Evolutionary conservation across 2,888 invertebrate genomes (phyloP), one percentile per base, ranked within the genome.

Genomic region (Rhingia rostrata): DNA sequence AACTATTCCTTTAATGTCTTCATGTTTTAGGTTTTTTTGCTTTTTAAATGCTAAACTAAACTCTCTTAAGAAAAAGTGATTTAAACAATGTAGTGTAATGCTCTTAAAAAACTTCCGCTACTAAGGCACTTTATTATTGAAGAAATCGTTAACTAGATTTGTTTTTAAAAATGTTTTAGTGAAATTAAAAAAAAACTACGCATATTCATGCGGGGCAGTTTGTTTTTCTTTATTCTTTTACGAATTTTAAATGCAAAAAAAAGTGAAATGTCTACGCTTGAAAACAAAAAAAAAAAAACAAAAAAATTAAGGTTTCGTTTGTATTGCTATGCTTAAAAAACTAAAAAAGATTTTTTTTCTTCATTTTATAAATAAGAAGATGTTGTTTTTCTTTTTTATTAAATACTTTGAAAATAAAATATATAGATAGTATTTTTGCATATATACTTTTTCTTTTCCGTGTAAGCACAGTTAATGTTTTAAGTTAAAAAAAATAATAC

Each of bases 381-480:
- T 45, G 73, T 69, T 86, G 83, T 61, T 84, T 77, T 86, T 86
- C 69, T 82, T 73, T 86, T 85, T 67, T 82, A 70, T 82, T 83
- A 88, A 89, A 87, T 88, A 88, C 89, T 80, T 73, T 67, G 66
- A 80, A 85, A 66, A 74, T 54, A 81, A 80, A 75, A 79, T 72
- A 85, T 67, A 86, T 58, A 72, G 22, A 22, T 22, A 22, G 22
- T 69, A 79, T 78, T 79, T 78, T 51, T 39, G 51, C 9, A 81
- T 86, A 41, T 47, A 51, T 51, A 35, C n/a, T 9, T 33, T n/a
- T 51, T n/a, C 39, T 2, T 32, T 14, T 33, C n/a, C 47, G 22
- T 45, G 37, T 37, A 75, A 66, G 43, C 53, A 69, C 61, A 72
- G 51, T 47, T 72, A 41, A 41, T 49, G 33, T 41, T 35, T 51